Evolutionary conservation across 2,888 invertebrate genomes (phyloP).

Genomic region (Cerastis rubricosa): DNA sequence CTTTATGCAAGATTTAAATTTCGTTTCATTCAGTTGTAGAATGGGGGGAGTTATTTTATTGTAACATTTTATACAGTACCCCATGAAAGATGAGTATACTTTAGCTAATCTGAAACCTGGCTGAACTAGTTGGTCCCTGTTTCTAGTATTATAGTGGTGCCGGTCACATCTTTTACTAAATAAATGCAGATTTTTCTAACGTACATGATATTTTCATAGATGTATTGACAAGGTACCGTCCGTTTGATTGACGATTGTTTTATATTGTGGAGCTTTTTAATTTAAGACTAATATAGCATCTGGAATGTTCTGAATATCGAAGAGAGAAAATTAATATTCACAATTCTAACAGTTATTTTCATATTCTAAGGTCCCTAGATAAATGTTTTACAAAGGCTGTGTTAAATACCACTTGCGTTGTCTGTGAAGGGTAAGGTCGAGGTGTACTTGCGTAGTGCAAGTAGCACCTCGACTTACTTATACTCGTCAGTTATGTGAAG

Average conservation of each 20-base stretch:
- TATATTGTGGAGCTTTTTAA: not conserved
- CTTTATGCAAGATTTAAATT: too few species aligned
- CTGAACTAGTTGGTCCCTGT: too few species aligned
- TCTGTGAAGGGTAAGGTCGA: not conserved
- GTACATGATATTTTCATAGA: too few species aligned
- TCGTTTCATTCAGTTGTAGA: too few species aligned
- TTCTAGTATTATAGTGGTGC: too few species aligned
- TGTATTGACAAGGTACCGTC: too few species aligned
- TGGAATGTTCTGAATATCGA: not conserved
- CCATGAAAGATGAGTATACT: too few species aligned
- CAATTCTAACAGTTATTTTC: not conserved
- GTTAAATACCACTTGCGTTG: not conserved
- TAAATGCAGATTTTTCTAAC: too few species aligned
- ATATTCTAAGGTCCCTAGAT: not conserved
- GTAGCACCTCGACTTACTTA: not conserved
- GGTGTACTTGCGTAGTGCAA: not conserved
- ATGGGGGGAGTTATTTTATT: too few species aligned
- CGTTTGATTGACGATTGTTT: not conserved
- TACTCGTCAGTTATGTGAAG: not conserved
- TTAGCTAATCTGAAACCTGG: too few species aligned
- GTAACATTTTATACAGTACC: too few species aligned
- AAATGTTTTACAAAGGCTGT: not conserved
- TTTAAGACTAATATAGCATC: not conserved
- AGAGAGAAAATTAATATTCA: not conserved
- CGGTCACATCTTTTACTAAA: too few species aligned